Evolutionary conservation across 2,888 invertebrate species (phyloP).

Genomic region (Heliconius sara): DNA sequence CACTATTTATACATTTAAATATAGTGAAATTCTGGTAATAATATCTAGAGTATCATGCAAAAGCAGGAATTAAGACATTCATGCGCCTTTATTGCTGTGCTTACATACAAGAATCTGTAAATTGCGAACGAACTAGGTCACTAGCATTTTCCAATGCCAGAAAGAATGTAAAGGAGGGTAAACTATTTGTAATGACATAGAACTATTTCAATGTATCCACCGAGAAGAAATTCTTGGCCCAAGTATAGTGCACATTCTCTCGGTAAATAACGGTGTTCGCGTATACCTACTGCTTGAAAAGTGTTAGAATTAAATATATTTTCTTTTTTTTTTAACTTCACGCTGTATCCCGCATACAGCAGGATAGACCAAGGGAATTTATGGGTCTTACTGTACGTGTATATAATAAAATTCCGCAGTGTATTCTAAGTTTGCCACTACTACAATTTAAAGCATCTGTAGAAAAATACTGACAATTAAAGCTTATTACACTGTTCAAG

Average conservation of each 20-base stretch:
- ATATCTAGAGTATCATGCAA: not conserved
- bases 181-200: slow-evolving; percentile 38
- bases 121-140: slow-evolving; percentile 11
- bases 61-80: not conserved
- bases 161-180: slow-evolving; percentile 27
- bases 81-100: not conserved
- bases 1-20: not conserved
- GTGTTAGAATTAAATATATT: not conserved
- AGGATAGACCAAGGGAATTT: too few relatives aligned
- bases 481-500: too few relatives aligned
- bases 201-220: slow-evolving; percentile 37
- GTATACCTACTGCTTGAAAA: slow-evolving; percentile 12
- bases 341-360: too few relatives aligned
- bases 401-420: too few relatives aligned
- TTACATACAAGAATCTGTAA: slow-evolving; percentile 13
- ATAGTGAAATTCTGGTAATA: not conserved
- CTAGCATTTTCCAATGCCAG: slow-evolving; percentile 13
- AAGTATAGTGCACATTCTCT: slow-evolving; percentile 33
- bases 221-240: slow-evolving; percentile 38
- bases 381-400: too few relatives aligned
- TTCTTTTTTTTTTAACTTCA: too few relatives aligned
- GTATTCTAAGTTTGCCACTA: too few relatives aligned
- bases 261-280: slow-evolving; percentile 29
- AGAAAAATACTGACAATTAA: too few relatives aligned
- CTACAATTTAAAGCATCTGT: too few relatives aligned